Evolutionary conservation across 2,113 vertebrate genomes (phyloP).

Genomic region (Dromaius novaehollandiae): DNA sequence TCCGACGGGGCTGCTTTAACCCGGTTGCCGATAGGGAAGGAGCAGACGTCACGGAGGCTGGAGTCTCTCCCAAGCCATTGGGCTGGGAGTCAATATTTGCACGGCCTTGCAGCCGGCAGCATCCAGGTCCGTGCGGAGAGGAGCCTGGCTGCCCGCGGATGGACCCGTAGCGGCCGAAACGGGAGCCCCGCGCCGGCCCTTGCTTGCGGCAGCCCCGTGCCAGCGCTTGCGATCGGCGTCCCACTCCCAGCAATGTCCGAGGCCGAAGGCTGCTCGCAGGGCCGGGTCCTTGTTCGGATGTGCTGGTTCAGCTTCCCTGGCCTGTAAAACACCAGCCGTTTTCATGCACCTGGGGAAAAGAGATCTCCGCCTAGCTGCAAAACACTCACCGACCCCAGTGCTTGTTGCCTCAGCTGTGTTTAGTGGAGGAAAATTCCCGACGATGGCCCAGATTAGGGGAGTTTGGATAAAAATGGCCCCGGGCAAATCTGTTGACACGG

Average conservation of each 20-base stretch:
- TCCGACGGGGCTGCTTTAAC: neutral
- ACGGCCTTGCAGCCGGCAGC: neutral
- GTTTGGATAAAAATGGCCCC: accelerated
- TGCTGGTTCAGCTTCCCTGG: neutral
- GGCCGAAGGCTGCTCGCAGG: accelerated
- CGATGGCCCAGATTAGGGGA: neutral
- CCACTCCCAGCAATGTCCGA: no score
- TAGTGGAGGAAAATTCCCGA: neutral
- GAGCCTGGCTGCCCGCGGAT: neutral
- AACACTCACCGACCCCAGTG: accelerated
- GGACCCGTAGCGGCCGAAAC: neutral
- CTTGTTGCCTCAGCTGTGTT: neutral
- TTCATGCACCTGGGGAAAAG: neutral
- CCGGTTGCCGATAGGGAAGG: neutral
- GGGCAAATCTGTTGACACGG: accelerated
- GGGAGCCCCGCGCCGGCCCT: accelerated
- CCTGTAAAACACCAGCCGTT: neutral
- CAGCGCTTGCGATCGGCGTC: neutral
- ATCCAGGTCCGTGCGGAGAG: neutral
- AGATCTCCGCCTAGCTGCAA: neutral
- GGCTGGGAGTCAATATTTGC: neutral
- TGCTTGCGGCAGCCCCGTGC: neutral
- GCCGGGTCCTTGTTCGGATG: accelerated
- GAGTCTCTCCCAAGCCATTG: neutral
- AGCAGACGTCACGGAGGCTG: neutral